Conservation (phyloP, 2,797 vertebrate species). For the Micrastur ruficollis region DNA sequence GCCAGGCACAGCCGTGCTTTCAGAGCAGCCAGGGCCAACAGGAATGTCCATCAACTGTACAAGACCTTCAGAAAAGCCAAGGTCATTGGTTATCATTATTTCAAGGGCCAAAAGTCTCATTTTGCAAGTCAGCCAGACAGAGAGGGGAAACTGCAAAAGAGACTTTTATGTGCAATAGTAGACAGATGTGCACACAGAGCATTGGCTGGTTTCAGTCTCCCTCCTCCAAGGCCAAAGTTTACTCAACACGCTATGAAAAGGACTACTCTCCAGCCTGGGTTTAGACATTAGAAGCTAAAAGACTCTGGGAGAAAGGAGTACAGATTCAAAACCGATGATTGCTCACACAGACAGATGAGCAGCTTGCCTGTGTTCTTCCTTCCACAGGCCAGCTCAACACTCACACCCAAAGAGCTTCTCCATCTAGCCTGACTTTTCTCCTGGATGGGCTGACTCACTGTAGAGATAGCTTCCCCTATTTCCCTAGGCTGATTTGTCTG, state of each 20-base stretch:
- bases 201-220: not conserved
- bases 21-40: not conserved
- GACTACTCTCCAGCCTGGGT: not conserved
- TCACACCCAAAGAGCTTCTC: not conserved
- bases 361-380: not conserved
- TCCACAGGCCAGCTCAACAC: not conserved
- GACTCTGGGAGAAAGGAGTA: not conserved
- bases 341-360: not conserved
- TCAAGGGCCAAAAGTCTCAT: not conserved
- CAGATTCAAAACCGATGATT: not conserved
- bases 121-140: not conserved
- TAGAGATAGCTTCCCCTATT: not conserved
- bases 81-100: not conserved
- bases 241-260: not conserved
- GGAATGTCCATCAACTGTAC: not conserved
- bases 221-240: not conserved
- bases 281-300: not conserved
- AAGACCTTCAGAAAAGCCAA: not conserved
- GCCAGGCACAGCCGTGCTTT: not conserved
- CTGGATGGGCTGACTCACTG: not conserved
- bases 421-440: not conserved
- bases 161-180: not conserved
- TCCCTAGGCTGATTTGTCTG: not conserved
- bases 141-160: not conserved
- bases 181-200: accelerated